Evolutionary conservation across 2,888 invertebrate genomes (phyloP), one percentile per base, ranked within the genome.

Genomic region (Trypoxylon attenuatum): DNA sequence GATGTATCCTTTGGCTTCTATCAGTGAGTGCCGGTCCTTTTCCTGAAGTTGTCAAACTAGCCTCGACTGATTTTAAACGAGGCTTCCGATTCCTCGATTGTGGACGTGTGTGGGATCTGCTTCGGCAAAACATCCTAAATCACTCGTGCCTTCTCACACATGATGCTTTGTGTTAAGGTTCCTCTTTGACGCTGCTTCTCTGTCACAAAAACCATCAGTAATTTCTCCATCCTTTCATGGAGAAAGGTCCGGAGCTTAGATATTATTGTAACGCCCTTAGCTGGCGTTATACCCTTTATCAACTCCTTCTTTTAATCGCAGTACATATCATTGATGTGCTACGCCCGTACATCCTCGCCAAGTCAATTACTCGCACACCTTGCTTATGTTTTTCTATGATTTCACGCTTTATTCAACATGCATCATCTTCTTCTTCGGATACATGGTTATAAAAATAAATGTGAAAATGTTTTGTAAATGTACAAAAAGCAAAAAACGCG

Each of bases 141-240:
- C 21, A 19, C 39, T 51, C 13, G 18, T 22, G 51, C 39, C 22
- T 51, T 51, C 39, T 51, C 21, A 38, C 51, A 38, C 19, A 51
- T 51, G 2, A 51, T 38, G 51, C 21, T 51, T 38, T 51, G 21
- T 19, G 10, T 51, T 21, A 51, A 21, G 13, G 51, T 51, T n/a
- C 22, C 51, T 8, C 41, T 21, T 41, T 18, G 41, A 2, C 18
- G n/a, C n/a, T 41, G 41, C 18, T 41, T 41, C n/a, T 41, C 41
- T 6, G 6, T 41, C n/a, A 41, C n/a, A 18, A 18, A 41, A 10
- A 41, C n/a, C 10, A 41, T 2, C 18, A 41, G 41, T n/a, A 41
- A 18, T n/a, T 5, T 45, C n/a, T 45, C 45, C 3, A 45, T n/a
- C 3, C 42, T 18, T 13, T 52, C 52, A 8, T 23, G 29, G 25